Conservation (phyloP, 2,113 vertebrate genomes). For the Cromileptes altivelis region DNA sequence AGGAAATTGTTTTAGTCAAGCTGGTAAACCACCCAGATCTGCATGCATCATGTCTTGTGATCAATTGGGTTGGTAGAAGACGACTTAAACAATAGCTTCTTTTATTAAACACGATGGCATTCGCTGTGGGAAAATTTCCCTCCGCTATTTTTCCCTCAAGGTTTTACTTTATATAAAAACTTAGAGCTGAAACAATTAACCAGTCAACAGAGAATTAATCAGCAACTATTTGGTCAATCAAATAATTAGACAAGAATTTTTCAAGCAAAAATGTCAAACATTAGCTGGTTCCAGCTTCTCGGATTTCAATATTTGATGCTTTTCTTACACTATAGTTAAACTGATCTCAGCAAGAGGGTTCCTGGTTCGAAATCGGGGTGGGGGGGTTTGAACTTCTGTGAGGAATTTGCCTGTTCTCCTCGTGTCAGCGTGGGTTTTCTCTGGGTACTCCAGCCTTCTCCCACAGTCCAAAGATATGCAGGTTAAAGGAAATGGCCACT, state of each 20-base stretch:
- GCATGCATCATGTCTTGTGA: constrained; percentile 13
- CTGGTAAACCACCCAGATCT: constrained; percentile 1
- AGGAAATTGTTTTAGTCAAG: constrained; percentile 11
- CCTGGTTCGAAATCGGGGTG: too few species aligned
- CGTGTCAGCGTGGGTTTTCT: too few species aligned
- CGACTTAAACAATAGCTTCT: not conserved
- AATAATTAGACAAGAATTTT: too few species aligned
- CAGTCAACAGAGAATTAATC: not conserved
- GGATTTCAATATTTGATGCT: too few species aligned
- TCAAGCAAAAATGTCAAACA: too few species aligned
- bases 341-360: too few species aligned
- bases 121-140: not conserved
- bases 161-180: not conserved
- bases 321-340: not conserved
- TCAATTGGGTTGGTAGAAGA: not conserved
- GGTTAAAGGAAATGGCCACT: too few species aligned
- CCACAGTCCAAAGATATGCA: too few species aligned
- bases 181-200: not conserved
- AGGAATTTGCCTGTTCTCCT: too few species aligned
- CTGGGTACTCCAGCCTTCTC: too few species aligned
- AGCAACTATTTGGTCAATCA: not conserved
- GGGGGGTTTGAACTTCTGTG: too few species aligned
- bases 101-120: not conserved
- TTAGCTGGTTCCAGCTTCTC: too few species aligned
- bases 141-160: not conserved